phyloP scores from a whole-genome alignment of 2,113 vertebrate genomes.

The Lepisosteus oculatus region DNA sequence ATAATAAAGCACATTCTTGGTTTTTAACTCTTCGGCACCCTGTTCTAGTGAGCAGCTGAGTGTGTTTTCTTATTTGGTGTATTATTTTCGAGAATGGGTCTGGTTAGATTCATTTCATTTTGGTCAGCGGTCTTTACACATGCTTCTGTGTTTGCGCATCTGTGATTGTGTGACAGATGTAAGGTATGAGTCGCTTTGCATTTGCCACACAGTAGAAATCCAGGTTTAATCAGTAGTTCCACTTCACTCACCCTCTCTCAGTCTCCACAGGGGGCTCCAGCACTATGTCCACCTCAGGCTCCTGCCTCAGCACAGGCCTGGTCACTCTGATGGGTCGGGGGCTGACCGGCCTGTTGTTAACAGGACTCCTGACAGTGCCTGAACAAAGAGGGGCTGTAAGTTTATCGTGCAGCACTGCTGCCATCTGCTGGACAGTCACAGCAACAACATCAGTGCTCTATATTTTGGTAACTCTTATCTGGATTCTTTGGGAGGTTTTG shows the following conservation, averaged over 20 bases:
- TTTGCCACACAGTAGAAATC: neutral
- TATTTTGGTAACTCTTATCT: neutral
- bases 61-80: too few species aligned
- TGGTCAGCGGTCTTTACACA: too few species aligned
- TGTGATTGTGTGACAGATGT: too few species aligned
- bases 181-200: neutral
- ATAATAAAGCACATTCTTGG: too few species aligned
- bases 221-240: too few species aligned
- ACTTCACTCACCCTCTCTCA: slow-evolving; percentile 61
- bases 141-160: too few species aligned
- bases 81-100: too few species aligned
- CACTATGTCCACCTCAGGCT: slow-evolving; percentile 58
- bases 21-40: too few species aligned
- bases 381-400: slow-evolving; percentile 22
- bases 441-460: neutral
- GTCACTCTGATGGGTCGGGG: slow-evolving; percentile 79
- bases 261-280: slow-evolving; percentile 65
- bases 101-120: too few species aligned
- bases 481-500: neutral
- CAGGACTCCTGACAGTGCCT: slow-evolving; percentile 38
- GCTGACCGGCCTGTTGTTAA: slow-evolving; percentile 49
- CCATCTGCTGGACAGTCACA: slow-evolving; percentile 42
- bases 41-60: too few species aligned
- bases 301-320: slow-evolving; percentile 39
- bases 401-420: slow-evolving; percentile 28